phyloP scores from a whole-genome alignment of 2,888 invertebrate species.

The Callosobruchus maculatus region DNA sequence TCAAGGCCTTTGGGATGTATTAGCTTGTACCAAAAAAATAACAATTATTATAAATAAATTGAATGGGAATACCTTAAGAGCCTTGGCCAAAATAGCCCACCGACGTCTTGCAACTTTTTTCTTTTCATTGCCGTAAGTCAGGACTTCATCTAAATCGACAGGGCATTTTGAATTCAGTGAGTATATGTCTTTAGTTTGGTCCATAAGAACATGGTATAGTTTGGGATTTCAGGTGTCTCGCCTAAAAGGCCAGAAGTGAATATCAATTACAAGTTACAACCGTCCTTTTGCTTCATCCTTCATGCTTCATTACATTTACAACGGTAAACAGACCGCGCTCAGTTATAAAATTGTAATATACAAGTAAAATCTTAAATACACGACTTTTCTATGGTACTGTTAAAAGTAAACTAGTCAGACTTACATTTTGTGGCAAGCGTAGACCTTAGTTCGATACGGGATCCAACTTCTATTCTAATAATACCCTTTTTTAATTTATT shows the following conservation, averaged over 20 bases:
- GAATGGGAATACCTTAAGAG: slow-evolving; percentile 49
- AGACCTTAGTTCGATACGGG: neutral
- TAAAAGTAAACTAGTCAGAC: neutral
- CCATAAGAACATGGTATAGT: slow-evolving; percentile 39
- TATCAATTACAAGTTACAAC: neutral
- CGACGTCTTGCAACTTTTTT: slow-evolving; percentile 61
- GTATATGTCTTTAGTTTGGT: slow-evolving; percentile 44
- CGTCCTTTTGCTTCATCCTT: neutral
- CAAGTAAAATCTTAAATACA: neutral
- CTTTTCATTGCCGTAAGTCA: slow-evolving; percentile 43
- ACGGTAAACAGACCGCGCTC: neutral
- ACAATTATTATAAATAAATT: neutral
- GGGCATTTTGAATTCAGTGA: slow-evolving; percentile 39
- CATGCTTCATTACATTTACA: neutral
- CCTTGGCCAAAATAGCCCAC: slow-evolving; percentile 68
- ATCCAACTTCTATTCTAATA: neutral
- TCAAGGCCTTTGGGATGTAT: neutral
- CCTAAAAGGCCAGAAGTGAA: slow-evolving; percentile 10
- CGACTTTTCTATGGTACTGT: neutral
- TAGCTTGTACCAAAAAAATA: neutral
- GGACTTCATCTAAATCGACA: slow-evolving; percentile 42
- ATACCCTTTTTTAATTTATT: neutral
- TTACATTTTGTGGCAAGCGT: neutral
- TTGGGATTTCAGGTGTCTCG: slow-evolving; percentile 7
- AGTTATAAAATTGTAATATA: neutral